Conservation (phyloP, 2,797 vertebrate species). For the Sebastes hubbsi region DNA sequence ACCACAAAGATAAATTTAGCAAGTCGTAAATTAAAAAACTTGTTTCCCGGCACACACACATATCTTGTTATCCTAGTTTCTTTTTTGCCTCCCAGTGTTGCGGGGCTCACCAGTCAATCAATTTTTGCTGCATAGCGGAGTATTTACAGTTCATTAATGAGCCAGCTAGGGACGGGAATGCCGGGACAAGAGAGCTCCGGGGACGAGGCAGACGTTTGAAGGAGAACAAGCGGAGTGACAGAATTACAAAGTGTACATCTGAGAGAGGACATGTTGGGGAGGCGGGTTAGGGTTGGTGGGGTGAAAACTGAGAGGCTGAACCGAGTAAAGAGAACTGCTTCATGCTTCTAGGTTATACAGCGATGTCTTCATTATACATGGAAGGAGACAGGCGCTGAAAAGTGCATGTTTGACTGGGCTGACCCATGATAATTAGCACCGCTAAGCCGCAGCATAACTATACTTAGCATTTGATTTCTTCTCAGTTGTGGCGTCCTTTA, state of each 20-base stretch:
- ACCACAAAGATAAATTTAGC: constrained; percentile 23
- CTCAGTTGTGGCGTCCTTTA: not conserved
- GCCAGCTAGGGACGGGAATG: constrained; percentile 58
- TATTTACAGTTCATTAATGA: constrained; percentile 78
- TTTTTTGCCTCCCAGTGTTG: constrained; percentile 31
- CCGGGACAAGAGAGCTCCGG: constrained; percentile 35
- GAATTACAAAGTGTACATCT: constrained; percentile 65
- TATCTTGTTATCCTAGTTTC: constrained; percentile 62
- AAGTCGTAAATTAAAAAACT: constrained; percentile 36
- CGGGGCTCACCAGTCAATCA: constrained; percentile 58
- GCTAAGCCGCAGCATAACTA: not conserved
- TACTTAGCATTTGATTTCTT: not conserved
- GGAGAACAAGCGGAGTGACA: constrained; percentile 45
- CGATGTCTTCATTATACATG: constrained; percentile 36
- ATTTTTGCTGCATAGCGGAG: constrained; percentile 48
- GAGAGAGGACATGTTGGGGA: constrained; percentile 29
- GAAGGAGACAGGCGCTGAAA: constrained; percentile 11
- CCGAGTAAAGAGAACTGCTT: constrained; percentile 9
- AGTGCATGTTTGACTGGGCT: constrained; percentile 4
- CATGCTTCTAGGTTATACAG: constrained; percentile 16
- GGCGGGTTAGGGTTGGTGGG: constrained; percentile 19
- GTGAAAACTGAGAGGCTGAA: constrained; percentile 19
- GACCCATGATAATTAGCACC: constrained; percentile 35
- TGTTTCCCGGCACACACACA: constrained; percentile 34
- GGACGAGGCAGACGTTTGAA: constrained; percentile 59